Evolutionary conservation across 2,888 invertebrate species (phyloP).

Genomic region (Halocaridina rubra): DNA sequence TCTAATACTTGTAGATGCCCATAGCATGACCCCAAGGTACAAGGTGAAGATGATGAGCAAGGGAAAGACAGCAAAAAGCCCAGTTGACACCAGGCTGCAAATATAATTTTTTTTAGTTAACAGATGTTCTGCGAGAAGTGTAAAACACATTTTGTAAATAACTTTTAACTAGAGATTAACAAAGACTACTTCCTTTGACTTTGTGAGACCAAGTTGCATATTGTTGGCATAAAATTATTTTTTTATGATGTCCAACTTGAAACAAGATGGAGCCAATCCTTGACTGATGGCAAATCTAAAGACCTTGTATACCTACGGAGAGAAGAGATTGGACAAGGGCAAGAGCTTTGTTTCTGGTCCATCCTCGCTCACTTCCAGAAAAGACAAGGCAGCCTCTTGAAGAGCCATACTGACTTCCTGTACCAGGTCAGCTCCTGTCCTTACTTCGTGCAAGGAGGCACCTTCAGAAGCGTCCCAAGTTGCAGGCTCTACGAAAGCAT

Average conservation of each 20-base stretch:
- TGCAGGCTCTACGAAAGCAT: background rate
- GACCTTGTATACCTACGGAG: background rate
- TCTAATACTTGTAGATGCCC: conserved; percentile 22
- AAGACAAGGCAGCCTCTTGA: background rate
- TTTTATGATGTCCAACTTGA: too few species aligned
- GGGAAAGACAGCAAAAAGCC: background rate
- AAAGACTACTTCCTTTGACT: too few species aligned
- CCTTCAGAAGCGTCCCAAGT: background rate
- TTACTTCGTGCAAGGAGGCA: background rate
- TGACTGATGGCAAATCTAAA: too few species aligned
- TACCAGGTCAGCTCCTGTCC: background rate
- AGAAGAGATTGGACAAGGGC: background rate
- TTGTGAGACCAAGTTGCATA: too few species aligned
- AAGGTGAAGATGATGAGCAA: conserved; percentile 9
- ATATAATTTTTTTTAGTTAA: too few species aligned
- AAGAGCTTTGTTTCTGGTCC: background rate
- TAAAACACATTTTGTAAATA: too few species aligned
- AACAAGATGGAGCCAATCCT: too few species aligned
- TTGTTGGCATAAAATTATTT: too few species aligned
- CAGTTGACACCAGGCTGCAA: background rate
- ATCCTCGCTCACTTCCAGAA: background rate
- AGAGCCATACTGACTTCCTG: background rate
- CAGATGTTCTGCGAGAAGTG: too few species aligned
- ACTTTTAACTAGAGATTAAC: too few species aligned
- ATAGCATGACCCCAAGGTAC: conserved; percentile 27